phyloP scores from a whole-genome alignment of 2,888 invertebrate genomes.

The Tenthredo livida region DNA sequence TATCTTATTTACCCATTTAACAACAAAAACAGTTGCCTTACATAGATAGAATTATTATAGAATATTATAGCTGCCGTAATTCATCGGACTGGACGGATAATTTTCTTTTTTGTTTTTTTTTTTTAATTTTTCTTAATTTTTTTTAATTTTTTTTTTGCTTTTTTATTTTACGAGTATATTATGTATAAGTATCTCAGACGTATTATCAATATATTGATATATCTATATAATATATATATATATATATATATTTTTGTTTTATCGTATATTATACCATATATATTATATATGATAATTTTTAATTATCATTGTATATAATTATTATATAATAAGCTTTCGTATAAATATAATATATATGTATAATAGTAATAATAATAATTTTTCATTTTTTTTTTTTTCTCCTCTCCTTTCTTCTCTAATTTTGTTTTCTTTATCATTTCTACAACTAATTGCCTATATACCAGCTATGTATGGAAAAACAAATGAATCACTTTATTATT shows the following conservation, averaged over 20 bases:
- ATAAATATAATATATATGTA: too few species aligned
- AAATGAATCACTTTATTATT: too few species aligned
- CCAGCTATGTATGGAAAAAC: too few species aligned
- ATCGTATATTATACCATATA: not conserved
- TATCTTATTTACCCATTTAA: constrained; percentile 26
- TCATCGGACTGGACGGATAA: constrained; percentile 75
- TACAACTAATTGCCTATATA: too few species aligned
- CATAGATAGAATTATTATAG: constrained; percentile 8
- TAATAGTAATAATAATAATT: too few species aligned
- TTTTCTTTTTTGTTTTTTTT: constrained; percentile 48
- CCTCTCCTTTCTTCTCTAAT: not conserved
- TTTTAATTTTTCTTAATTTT: not conserved
- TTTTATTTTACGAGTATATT: not conserved
- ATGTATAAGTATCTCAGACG: constrained; percentile 29
- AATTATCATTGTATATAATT: not conserved
- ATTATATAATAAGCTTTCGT: too few species aligned
- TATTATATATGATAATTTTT: constrained; percentile 40
- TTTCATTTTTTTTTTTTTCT: too few species aligned
- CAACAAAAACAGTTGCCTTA: not conserved
- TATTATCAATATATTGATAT: not conserved
- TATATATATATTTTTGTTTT: not conserved
- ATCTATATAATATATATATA: not conserved
- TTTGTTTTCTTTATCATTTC: not conserved
- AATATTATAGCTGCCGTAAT: constrained; percentile 65
- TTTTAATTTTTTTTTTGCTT: constrained; percentile 27